Evolutionary conservation across 2,113 vertebrate species (phyloP).

Genomic region (Ploceus nigricollis): DNA sequence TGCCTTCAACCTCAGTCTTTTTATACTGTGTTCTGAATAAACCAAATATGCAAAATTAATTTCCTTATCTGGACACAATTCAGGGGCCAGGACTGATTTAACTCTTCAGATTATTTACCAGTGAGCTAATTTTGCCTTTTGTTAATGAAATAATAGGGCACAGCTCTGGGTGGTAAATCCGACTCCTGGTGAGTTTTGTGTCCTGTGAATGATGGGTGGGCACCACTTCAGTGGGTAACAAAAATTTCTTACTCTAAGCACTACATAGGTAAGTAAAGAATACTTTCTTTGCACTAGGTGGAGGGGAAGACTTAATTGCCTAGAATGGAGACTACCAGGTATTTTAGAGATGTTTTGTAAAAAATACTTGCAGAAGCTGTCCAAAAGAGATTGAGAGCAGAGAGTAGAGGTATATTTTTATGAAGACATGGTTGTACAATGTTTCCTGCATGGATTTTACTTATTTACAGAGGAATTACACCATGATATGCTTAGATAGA

Average conservation of each 20-base stretch:
- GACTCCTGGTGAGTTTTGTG: not conserved
- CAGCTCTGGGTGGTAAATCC: not conserved
- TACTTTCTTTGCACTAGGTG: not conserved
- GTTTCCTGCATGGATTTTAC: not conserved
- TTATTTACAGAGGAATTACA: not conserved
- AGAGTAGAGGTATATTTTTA: not conserved
- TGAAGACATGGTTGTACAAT: not conserved
- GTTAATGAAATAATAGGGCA: not conserved
- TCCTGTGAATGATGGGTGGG: not conserved
- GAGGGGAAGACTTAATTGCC: not conserved
- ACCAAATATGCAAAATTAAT: constrained; percentile 6
- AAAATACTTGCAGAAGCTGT: not conserved
- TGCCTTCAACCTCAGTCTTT: not conserved
- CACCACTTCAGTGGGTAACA: not conserved
- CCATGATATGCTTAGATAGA: not conserved
- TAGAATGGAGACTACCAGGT: not conserved
- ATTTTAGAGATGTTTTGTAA: not conserved
- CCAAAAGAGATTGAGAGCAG: not conserved
- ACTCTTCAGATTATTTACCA: not conserved
- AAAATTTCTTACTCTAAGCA: not conserved
- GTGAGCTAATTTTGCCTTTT: not conserved
- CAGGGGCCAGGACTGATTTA: not conserved
- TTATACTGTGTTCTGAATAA: not conserved
- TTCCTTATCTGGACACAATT: not conserved
- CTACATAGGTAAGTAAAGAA: not conserved